phyloP scores from a whole-genome alignment of 53 echinoderm and acorn worm species.

The Hippasteria phrygiana region DNA sequence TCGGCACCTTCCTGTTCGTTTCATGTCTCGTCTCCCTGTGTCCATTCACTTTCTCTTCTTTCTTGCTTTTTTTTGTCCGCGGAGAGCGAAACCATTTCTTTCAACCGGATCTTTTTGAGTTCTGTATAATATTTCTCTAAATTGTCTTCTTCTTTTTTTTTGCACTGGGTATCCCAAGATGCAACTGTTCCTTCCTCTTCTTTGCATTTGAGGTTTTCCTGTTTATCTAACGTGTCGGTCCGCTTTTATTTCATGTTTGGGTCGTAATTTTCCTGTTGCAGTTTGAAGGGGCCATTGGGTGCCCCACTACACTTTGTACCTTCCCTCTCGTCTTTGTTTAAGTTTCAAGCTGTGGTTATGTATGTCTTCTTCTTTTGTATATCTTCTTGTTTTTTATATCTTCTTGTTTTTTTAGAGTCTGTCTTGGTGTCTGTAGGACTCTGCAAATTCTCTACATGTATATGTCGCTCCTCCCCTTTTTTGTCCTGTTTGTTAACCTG shows the following conservation, averaged over 20 bases:
- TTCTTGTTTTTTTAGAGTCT: too few species aligned
- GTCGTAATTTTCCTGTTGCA: neutral
- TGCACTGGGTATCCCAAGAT: neutral
- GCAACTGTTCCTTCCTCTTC: neutral
- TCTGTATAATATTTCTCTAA: conserved; percentile 8
- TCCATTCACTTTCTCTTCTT: neutral
- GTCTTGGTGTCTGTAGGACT: too few species aligned
- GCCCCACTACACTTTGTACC: too few species aligned
- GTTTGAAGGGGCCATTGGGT: neutral
- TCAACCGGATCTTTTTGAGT: neutral
- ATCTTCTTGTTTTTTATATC: too few species aligned
- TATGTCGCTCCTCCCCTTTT: too few species aligned
- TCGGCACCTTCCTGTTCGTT: conserved; percentile 43
- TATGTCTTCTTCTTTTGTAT: too few species aligned
- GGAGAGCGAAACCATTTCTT: neutral
- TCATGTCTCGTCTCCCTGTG: conserved; percentile 33
- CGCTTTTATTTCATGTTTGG: neutral
- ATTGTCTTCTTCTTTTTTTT: neutral
- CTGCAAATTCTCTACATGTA: too few species aligned
- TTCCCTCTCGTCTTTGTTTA: too few species aligned
- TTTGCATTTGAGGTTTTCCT: neutral
- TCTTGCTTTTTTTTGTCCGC: neutral
- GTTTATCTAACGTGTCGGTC: neutral
- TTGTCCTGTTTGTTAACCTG: too few species aligned
- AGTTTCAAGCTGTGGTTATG: too few species aligned